A percentile compares a stretch with the other conserved stretches of the same genome.
These are phyloP conservation scores for Myiozetetes cayanensis DNA, from an alignment of 2,113 vertebrate genomes.

Conservation along the genomic window DNA sequence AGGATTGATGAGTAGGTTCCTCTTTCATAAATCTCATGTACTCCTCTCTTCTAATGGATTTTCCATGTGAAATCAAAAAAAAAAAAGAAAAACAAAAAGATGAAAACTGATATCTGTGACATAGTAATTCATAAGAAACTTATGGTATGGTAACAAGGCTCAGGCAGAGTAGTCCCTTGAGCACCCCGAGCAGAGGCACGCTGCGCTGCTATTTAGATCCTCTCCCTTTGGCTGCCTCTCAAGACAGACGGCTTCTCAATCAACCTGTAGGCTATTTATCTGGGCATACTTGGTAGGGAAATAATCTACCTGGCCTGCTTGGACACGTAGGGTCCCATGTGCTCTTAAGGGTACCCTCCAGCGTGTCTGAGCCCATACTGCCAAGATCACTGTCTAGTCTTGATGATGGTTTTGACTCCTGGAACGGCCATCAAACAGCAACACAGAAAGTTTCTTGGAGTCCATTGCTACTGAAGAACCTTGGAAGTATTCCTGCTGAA, in stretches of 20 bases:
- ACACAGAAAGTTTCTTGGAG: not conserved
- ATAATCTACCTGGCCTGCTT: not conserved
- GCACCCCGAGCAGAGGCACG: not conserved
- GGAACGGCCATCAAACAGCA: conserved; percentile 15
- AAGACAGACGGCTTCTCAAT: conserved; percentile 35
- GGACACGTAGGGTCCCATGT: not conserved
- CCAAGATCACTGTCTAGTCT: not conserved
- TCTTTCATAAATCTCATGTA: not conserved
- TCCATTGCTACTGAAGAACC: not conserved
- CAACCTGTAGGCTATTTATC: conserved; percentile 43
- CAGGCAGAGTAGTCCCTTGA: not conserved
- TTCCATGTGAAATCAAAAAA: not conserved
- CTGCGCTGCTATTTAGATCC: not conserved
- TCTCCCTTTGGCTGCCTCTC: conserved; percentile 32
- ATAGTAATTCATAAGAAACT: conserved; percentile 19
- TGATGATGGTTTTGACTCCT: not conserved
- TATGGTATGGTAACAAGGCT: not conserved
- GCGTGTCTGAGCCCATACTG: conserved; percentile 10
- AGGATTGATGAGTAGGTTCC: not conserved
- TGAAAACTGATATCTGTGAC: not conserved
- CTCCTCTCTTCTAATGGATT: not conserved
- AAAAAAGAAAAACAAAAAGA: not conserved
- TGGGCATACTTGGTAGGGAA: not conserved
- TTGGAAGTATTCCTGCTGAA: not conserved
- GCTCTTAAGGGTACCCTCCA: conserved; percentile 5